These are phyloP conservation scores for Megaustenia siamemsis DNA, from an alignment of 2,888 invertebrate genomes.

Conservation along the genomic window DNA sequence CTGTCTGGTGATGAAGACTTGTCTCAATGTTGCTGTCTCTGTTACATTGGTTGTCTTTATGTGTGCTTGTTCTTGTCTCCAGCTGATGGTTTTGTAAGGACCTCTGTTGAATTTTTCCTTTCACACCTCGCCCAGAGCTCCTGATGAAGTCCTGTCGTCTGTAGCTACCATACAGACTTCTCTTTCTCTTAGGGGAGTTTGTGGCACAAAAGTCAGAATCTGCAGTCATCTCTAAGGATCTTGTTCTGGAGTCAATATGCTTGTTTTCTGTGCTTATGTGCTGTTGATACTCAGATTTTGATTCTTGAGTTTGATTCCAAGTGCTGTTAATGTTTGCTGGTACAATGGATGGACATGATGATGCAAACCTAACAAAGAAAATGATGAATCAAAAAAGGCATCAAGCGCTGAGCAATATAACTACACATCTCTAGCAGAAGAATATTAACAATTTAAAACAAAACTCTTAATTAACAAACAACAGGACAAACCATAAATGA, in stretches of 20 bases:
- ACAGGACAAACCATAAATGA: too few relatives aligned
- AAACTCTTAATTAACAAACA: background rate
- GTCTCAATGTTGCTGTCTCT: background rate
- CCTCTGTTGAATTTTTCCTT: background rate
- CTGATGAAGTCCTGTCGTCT: conserved; percentile 57
- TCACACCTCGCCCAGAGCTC: conserved; percentile 34
- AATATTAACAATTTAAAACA: background rate
- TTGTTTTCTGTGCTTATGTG: background rate
- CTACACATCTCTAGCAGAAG: too few relatives aligned
- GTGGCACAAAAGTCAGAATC: background rate
- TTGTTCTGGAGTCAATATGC: background rate
- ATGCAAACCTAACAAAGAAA: conserved; percentile 25
- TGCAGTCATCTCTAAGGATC: background rate
- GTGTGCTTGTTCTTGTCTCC: background rate
- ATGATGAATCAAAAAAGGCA: background rate
- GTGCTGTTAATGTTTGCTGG: background rate
- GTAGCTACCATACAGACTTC: conserved; percentile 56
- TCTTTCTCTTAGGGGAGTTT: conserved; percentile 39
- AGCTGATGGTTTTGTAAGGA: background rate
- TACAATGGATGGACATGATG: conserved; percentile 23
- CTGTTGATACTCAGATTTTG: background rate
- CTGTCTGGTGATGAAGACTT: background rate
- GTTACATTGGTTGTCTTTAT: background rate
- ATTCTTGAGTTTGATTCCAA: background rate
- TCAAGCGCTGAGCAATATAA: background rate